Conservation (phyloP, 2,113 vertebrate species). For the Hydropotes inermis region DNA sequence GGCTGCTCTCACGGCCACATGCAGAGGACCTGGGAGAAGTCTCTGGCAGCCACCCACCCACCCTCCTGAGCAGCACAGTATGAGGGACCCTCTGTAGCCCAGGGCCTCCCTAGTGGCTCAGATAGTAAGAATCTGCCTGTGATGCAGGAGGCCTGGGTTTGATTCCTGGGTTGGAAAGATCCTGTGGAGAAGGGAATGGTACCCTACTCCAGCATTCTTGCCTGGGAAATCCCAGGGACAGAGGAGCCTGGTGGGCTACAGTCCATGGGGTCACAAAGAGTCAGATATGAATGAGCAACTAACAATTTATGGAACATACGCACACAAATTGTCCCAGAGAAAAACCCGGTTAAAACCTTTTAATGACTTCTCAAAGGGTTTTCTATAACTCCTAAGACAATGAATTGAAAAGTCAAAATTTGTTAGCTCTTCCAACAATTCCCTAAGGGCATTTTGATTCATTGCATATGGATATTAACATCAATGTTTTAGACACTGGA, state of each 20-base stretch:
- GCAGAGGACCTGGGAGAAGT: background rate
- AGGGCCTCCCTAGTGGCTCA: background rate
- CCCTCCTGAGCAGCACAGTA: too few species aligned
- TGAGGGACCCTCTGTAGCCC: too few species aligned
- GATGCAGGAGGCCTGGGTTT: background rate
- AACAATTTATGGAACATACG: background rate
- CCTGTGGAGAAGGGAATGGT: background rate
- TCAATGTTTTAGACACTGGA: background rate
- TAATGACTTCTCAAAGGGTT: background rate
- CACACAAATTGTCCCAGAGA: background rate
- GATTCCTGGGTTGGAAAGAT: background rate
- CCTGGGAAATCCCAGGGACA: background rate
- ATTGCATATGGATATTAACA: background rate
- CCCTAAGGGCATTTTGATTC: background rate
- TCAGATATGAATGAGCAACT: fast-evolving
- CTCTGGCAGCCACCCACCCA: background rate
- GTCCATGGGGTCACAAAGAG: background rate
- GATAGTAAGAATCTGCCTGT: background rate
- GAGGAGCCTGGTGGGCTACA: background rate
- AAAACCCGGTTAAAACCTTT: background rate
- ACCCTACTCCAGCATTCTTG: background rate
- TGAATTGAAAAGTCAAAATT: background rate
- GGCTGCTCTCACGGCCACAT: background rate
- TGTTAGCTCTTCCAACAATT: background rate
- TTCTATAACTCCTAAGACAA: background rate